A percentile compares a stretch with the other conserved stretches of the same genome.
These are phyloP conservation scores for Calypte anna DNA, from an alignment of 2,113 vertebrate species.

Conservation along the genomic window DNA sequence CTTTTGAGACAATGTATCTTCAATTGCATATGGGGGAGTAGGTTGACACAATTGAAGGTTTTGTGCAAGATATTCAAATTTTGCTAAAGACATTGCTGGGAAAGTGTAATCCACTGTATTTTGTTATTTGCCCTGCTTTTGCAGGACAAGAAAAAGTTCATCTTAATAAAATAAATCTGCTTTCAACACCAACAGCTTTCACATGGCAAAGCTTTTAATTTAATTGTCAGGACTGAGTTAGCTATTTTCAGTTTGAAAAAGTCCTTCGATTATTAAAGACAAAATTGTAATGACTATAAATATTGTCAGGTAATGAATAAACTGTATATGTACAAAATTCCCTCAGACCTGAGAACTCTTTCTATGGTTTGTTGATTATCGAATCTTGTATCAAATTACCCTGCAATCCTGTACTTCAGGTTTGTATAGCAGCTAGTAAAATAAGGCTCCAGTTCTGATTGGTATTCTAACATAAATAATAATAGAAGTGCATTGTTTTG, in stretches of 20 bases:
- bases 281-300: neutral
- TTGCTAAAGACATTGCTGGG: neutral
- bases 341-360: neutral
- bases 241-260: constrained; percentile 19
- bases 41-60: neutral
- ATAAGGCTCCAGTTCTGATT: neutral
- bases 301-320: constrained; percentile 13
- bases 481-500: neutral
- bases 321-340: neutral
- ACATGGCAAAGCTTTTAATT: constrained; percentile 19
- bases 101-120: neutral
- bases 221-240: neutral
- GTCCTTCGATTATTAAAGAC: neutral
- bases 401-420: neutral
- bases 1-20: neutral
- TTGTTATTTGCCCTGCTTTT: neutral
- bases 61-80: neutral
- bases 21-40: neutral
- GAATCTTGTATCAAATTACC: neutral
- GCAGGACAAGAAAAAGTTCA: neutral
- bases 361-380: neutral
- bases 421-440: neutral
- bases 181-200: constrained; percentile 19
- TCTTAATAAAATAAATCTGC: neutral
- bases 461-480: constrained; percentile 7